Conservation (phyloP, 2,113 vertebrate genomes). For the Heterotilapia buettikoferi region DNA sequence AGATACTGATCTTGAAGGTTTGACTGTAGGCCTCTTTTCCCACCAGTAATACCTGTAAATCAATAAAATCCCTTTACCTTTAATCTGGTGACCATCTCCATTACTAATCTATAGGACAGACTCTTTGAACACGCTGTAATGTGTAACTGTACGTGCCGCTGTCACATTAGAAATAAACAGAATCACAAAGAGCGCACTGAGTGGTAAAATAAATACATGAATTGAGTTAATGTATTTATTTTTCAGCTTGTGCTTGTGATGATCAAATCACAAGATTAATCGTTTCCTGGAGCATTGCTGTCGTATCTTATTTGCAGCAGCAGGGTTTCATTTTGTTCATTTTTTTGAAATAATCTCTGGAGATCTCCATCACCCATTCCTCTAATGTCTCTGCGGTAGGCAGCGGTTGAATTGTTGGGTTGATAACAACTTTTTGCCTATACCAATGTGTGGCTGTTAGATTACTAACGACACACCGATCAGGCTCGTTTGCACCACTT, state of each 20-base stretch:
- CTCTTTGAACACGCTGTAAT: background rate
- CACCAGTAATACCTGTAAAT: background rate
- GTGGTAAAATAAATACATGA: background rate
- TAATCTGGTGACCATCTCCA: background rate
- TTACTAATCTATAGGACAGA: background rate
- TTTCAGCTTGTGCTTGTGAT: background rate
- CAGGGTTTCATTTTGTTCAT: background rate
- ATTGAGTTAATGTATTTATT: background rate
- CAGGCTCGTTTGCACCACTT: background rate
- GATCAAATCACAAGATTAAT: background rate
- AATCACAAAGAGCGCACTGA: background rate
- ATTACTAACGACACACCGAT: background rate
- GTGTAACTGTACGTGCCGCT: background rate
- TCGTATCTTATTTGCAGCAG: background rate
- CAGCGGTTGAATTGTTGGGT: background rate
- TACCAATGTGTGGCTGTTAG: background rate
- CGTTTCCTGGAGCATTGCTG: background rate
- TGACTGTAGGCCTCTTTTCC: background rate
- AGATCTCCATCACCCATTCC: background rate
- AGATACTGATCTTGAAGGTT: background rate
- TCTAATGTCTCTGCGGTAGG: background rate
- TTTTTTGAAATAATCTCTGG: background rate
- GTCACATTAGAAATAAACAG: background rate
- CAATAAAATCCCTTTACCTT: background rate
- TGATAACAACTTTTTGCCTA: background rate